phyloP scores from a whole-genome alignment of 2,113 vertebrate genomes.

The Corythaixoides concolor region DNA sequence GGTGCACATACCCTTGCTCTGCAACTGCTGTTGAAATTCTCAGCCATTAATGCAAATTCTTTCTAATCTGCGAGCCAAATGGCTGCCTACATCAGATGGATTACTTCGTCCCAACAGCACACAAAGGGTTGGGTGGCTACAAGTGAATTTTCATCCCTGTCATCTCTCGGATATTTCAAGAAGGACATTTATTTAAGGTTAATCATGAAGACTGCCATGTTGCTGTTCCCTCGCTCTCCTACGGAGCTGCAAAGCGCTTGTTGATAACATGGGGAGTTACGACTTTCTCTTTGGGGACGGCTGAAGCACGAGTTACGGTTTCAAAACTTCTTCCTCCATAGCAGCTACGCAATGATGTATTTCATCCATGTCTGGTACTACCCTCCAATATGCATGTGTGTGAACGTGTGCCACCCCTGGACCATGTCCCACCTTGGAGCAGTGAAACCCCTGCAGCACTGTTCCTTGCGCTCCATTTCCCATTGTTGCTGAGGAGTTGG shows the following conservation, averaged over 20 bases:
- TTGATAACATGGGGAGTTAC: neutral
- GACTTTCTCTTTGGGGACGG: neutral
- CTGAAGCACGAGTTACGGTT: neutral
- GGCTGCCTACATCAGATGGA: conserved; percentile 24
- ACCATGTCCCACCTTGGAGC: fast-evolving
- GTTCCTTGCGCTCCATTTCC: neutral
- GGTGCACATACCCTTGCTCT: conserved; percentile 2
- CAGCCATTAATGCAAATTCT: conserved; percentile 56
- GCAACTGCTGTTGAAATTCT: conserved; percentile 48
- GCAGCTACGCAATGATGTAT: neutral
- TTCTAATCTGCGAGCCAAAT: conserved; percentile 51
- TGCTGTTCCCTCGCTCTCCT: neutral
- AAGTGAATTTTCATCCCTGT: conserved; percentile 41
- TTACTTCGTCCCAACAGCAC: neutral
- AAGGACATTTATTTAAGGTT: neutral
- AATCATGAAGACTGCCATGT: neutral
- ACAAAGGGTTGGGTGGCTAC: conserved; percentile 23
- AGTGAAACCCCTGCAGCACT: neutral
- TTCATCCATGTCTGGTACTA: neutral
- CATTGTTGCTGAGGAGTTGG: neutral
- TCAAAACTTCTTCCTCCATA: neutral
- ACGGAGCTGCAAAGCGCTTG: neutral
- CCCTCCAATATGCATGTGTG: fast-evolving
- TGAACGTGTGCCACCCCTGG: neutral
- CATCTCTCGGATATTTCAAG: conserved; percentile 13